Evolutionary conservation across 2,797 vertebrate species (phyloP).

Genomic region (Hafferia zeledoni): DNA sequence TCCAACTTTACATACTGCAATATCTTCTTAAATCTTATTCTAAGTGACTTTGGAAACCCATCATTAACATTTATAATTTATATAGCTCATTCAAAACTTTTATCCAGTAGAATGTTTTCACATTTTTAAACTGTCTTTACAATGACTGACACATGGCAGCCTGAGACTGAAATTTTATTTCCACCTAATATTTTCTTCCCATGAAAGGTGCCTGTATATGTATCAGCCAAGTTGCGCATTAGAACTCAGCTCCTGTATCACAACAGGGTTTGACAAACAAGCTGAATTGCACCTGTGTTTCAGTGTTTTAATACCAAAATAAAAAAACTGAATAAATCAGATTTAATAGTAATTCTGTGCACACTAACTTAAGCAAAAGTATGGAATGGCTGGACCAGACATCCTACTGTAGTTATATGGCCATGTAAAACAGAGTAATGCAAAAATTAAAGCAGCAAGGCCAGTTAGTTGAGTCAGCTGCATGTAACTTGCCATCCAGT

Average conservation of each 20-base stretch:
- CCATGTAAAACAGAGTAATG: neutral
- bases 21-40: neutral
- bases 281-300: neutral
- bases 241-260: neutral
- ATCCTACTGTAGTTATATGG: neutral
- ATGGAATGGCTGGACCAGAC: neutral
- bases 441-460: neutral
- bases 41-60: neutral
- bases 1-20: neutral
- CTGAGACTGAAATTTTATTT: constrained; percentile 8
- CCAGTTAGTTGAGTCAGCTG: neutral
- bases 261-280: neutral
- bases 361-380: neutral
- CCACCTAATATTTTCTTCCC: neutral
- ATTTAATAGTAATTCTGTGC: neutral
- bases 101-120: neutral
- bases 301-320: neutral
- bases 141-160: neutral
- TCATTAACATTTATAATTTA: neutral
- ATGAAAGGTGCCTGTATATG: neutral
- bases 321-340: neutral
- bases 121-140: neutral
- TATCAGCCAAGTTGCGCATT: neutral
- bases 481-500: neutral
- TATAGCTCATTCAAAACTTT: neutral